Percentiles rank a stretch among this genome's conserved stretches.
Evolutionary conservation across 2,797 vertebrate species (phyloP).

Genomic region (Chloroceryle amazona): DNA sequence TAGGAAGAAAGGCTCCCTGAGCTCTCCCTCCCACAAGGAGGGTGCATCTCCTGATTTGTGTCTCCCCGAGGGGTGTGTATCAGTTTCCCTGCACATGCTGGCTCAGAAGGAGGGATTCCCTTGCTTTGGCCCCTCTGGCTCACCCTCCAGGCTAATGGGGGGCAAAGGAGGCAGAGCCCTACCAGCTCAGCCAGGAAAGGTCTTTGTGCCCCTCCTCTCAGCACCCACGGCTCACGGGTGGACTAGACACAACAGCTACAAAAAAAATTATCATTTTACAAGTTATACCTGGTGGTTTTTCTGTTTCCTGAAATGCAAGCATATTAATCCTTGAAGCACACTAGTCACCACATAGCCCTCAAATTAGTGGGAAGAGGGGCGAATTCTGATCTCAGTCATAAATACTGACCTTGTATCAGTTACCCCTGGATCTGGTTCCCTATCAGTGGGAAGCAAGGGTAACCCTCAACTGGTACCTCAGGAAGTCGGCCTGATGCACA

Average conservation of each 20-base stretch:
- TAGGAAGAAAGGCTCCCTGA: not conserved
- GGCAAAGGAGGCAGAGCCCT: not conserved
- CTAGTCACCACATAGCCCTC: not conserved
- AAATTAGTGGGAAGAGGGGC: not conserved
- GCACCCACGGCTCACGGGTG: not conserved
- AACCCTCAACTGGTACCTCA: not conserved
- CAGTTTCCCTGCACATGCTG: not conserved
- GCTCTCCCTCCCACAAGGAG: not conserved
- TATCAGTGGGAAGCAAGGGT: not conserved
- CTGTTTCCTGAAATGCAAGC: not conserved
- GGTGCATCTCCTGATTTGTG: not conserved
- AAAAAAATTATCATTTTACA: not conserved
- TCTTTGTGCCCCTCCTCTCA: not conserved
- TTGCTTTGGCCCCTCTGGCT: not conserved
- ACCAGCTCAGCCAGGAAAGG: not conserved
- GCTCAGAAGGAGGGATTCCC: not conserved
- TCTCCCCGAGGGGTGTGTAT: not conserved
- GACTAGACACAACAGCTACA: not conserved
- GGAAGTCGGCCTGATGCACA: not conserved
- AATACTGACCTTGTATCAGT: not conserved
- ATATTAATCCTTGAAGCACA: not conserved
- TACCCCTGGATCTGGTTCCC: not conserved
- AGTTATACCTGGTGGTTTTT: not conserved
- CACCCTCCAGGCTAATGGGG: not conserved
- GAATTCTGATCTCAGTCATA: not conserved